Base-by-base conservation (phyloP, 2,797 vertebrate species). In the Pyrocephalus nanus region DNA sequence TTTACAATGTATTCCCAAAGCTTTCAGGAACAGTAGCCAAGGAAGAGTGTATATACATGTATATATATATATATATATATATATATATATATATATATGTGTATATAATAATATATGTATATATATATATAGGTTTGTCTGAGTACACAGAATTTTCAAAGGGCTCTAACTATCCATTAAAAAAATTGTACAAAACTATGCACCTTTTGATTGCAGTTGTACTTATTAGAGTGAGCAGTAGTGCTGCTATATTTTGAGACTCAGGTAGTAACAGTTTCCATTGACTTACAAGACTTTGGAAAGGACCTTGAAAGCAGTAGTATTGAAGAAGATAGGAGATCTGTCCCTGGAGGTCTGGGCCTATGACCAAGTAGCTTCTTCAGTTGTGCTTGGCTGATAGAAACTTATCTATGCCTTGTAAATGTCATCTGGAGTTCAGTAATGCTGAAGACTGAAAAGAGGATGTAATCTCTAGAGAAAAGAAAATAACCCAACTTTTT, bases 11-110 rank as follows among this genome's bases (percentile, higher is more conserved):
- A 2, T 34, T 48, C 25, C 36, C n/a, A 34, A 38, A 25, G 13
- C 9, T 43, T 67, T 85, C 29, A 36, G 0, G 0, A 76, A 34
- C 3, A 30, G 4, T 32, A 54, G 8, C 29, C 13, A 32, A 65
- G 8, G 11, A 43, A 2, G 5, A 57, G 5, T 7, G 5, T 20
- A 6, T 27, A 13, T 15, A 0, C 11, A 7, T 30, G 11, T 18
- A 8, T 48, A 43, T 40, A 40, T 61, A 13, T 38, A 5, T 17
- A 6, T 30, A 45, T 40, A 15, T 40, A 15, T 14, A 38, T 38
- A 38, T 38, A 48, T 8, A 8, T 25, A 38, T 29, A 21, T 21
- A 42, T 29, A 62, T 42, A 15, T 42, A 42, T 20, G 38, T 40
- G 13, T 40, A 15, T 40, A 38, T 9, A n/a, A n/a, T n/a, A n/a